Base-by-base conservation (phyloP, 2,888 invertebrate genomes). In the Caenorhabditis zanzibari region DNA sequence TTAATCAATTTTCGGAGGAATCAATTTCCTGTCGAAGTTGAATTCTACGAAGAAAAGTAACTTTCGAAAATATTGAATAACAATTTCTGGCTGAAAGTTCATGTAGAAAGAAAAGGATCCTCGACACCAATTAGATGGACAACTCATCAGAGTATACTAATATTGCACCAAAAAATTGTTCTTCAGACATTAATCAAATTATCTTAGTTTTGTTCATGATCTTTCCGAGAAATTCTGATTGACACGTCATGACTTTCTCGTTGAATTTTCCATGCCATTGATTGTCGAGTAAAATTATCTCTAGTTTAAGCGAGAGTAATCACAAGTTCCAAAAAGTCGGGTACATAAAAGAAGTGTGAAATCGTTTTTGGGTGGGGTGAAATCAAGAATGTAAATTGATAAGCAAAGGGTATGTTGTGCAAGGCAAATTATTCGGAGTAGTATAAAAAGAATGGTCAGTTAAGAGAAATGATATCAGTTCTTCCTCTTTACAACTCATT, bases 331-430 rank as follows among this genome's bases (percentile, higher is more conserved):
- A n/a, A 61, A 16, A 28, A 35, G 1, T n/a, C 6, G 16, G 64
- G 74, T 74, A 74, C 74, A 63, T 22, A 74, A 64, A 74, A 74
- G 56, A 61, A n/a, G 6, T 38, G 16, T 5, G 47, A 47, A 74
- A 74, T 52, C 64, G 72, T 74, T 35, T 61, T 47, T 16, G n/a
- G 35, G 22, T 14, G 28, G 16, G 9, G 14, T 19, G 49, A 54
- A 54, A 14, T 24, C 38, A 41, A 54, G 28, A 74, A 64, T 64
- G 74, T 74, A 74, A 56, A 74, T 47, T 74, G 74, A 74, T 74
- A 74, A 74, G 56, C 32, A 38, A 47, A n/a, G 41, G 64, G 63
- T 41, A 38, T 22, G 41, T 74, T 64, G 64, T 74, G 64, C 64
- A 64, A 44, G 35, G 35, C 19, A 74, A 22, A 9, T 26, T 41